Conservation (phyloP, 92 coral and sea anemone genomes). For the Epizoanthus rinbou region DNA sequence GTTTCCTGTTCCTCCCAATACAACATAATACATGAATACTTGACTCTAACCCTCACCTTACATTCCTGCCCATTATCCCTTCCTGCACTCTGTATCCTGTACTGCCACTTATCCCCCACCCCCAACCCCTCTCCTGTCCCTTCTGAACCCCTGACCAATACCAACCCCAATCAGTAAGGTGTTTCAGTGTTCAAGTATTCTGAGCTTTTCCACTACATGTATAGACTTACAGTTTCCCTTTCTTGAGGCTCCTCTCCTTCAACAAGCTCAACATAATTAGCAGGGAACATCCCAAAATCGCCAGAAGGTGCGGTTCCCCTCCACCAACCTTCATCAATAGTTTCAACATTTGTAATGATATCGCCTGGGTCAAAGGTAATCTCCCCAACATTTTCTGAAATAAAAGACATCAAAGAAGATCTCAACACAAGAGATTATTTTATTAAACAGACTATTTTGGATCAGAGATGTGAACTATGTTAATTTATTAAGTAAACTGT, state of each 20-base stretch:
- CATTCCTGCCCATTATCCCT: too few species aligned
- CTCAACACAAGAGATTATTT: background rate
- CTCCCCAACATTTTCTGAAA: slow-evolving; percentile 70
- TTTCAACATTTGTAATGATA: slow-evolving; percentile 77
- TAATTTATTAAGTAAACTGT: too few species aligned
- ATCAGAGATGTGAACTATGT: background rate
- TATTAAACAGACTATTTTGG: background rate
- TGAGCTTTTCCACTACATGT: background rate
- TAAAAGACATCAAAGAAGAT: background rate
- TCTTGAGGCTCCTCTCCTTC: slow-evolving; percentile 33
- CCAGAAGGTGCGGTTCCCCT: slow-evolving; percentile 90
- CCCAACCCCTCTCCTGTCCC: too few species aligned
- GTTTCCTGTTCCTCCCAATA: too few species aligned
- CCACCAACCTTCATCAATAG: slow-evolving; percentile 97
- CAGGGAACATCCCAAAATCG: slow-evolving; percentile 86
- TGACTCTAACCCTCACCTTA: too few species aligned
- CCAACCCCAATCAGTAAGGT: too few species aligned
- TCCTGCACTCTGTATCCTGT: too few species aligned
- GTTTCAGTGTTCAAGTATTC: too few species aligned
- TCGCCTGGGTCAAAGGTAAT: slow-evolving; percentile 95
- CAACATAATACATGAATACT: too few species aligned
- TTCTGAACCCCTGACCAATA: too few species aligned
- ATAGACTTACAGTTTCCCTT: background rate
- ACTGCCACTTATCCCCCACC: too few species aligned
- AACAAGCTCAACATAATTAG: slow-evolving; percentile 88